Evolutionary conservation across 2,888 invertebrate species (phyloP), one percentile per base, ranked within the genome.

Genomic region (Itoplectis maculator): DNA sequence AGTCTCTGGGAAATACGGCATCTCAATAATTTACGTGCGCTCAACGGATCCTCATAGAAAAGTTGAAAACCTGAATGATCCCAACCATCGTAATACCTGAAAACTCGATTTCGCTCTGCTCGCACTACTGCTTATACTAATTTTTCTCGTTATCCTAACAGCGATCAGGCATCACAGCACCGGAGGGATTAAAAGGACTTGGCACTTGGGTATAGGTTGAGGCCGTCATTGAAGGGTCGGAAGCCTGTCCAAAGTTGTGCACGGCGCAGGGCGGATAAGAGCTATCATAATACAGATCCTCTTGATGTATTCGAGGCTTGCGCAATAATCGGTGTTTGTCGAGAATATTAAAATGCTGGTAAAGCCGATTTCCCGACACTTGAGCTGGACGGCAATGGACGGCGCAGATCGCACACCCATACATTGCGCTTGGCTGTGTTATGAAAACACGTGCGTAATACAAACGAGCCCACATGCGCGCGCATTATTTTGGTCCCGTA

Each of bases 321-420:
- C n/a, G n/a, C 49, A 66, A 56, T 72, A 72, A 81, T 76, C 66
- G 76, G 66, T 72, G 66, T 76, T 76, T 35, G 42, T 51, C 29
- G 65, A 8, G 29, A 20, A 45, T 61, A 73, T 81, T 73, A 63
- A 68, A 73, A 77, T 61, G 35, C 59, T n/a, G 18, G 35, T 40
- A 42, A 51, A 49, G 56, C 70, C 45, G 47, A 51, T 35, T 40
- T n/a, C 45, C 23, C 49, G 54, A 42, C 61, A 40, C n/a, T 65
- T 68, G 47, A 37, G 35, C 59, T 54, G 18, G 68, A 15, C 61
- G 42, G 37, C 63, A 56, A 63, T n/a, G 20, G 47, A 9, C 47
- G n/a, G 23, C 20, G 40, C 15, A 37, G 29, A 49, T 6, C 13
- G 15, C 18, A 29, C 13, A 37, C 47, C 35, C 20, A 9, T 7